Evolutionary conservation across 2,113 vertebrate species (phyloP).

Genomic region (Guaruba guarouba): DNA sequence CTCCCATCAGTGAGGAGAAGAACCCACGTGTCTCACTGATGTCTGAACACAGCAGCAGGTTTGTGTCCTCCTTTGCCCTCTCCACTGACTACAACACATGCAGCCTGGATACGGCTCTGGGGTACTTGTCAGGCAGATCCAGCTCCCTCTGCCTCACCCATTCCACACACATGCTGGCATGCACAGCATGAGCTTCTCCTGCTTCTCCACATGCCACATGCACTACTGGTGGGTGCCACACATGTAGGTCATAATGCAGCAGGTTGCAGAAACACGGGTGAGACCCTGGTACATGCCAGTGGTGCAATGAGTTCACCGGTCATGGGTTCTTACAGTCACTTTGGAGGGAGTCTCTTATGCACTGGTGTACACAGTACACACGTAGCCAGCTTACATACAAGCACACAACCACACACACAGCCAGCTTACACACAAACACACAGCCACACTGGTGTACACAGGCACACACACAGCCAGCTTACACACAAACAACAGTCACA

Average conservation of each 20-base stretch:
- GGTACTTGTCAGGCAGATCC: background rate
- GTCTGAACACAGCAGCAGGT: background rate
- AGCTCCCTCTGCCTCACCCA: background rate
- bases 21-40: background rate
- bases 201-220: background rate
- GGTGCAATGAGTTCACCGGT: background rate
- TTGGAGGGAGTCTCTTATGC: background rate
- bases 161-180: background rate
- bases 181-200: background rate
- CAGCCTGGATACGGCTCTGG: background rate
- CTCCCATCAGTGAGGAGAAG: background rate
- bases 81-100: background rate
- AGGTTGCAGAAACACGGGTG: background rate
- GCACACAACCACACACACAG: background rate
- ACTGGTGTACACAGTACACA: background rate
- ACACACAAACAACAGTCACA: background rate
- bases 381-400: background rate
- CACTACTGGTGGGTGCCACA: background rate
- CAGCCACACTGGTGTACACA: too few species aligned
- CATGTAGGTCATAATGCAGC: background rate
- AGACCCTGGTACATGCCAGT: fast-evolving
- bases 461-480: too few species aligned
- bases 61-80: background rate
- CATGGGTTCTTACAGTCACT: background rate
- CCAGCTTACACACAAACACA: background rate